Evolutionary conservation across 2,797 vertebrate genomes (phyloP), one percentile per base, ranked within the genome.

Genomic region (Nasua narica): DNA sequence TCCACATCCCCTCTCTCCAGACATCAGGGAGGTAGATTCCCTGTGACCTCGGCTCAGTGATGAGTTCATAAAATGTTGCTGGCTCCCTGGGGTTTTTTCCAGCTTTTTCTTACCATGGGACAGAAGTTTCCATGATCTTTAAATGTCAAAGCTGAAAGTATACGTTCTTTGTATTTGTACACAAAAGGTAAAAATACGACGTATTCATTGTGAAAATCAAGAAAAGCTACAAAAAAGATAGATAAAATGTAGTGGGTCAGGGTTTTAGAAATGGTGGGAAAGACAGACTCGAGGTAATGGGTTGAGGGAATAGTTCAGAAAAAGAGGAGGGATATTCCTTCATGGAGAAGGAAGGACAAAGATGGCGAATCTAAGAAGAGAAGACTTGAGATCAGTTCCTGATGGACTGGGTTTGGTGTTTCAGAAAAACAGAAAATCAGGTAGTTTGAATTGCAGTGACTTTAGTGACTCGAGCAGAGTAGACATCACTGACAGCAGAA

Each of bases 201-300:
- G 7, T n/a, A 9, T 12, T 87, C 16, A 48, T 14, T 27, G 19
- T 62, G n/a, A 27, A 54, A 76, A 87, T 5, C 50, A 29, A 50
- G 5, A 32, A 50, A 32, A 74, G 14, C 7, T 35, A 62, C 14
- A 9, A 43, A 77, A 12, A 9, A 35, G 40, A 23, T 6, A 72
- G 58, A 54, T 10, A 46, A n/a, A 32, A 7, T 15, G 16, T 29
- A 14, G 4, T 0, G 35, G 43, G 5, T 40, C 14, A 16, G 48
- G 14, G 29, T 69, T 35, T 32, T 35, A 48, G 32, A 56, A 89
- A n/a, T 2, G 21, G 7, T 58, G 16, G 27, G 32, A 48, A 52
- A 54, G 29, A 9, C 0, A 0, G 15, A 37, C 43, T 18, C 7
- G 3, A n/a, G 0, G 0, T 32, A 6, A 29, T 7, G 12, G 23